These are phyloP conservation scores for Probosciger aterrimus DNA, from an alignment of 2,113 vertebrate species.

Conservation along the genomic window DNA sequence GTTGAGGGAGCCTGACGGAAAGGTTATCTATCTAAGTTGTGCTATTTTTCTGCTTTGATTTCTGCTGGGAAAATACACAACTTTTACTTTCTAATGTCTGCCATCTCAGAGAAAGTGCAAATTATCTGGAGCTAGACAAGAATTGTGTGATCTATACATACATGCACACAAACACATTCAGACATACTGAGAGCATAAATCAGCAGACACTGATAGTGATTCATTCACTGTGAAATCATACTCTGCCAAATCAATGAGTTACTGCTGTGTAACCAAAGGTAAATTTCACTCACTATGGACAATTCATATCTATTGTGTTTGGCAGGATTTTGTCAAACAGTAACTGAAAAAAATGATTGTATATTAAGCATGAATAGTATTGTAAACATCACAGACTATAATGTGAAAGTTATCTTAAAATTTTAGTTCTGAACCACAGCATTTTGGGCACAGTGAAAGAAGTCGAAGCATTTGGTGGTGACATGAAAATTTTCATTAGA, in stretches of 20 bases:
- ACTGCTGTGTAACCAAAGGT: neutral
- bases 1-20: neutral
- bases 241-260: neutral
- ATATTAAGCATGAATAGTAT: neutral
- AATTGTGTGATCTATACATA: neutral
- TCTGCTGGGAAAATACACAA: neutral
- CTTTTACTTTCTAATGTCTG: neutral
- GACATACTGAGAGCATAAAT: neutral
- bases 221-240: neutral
- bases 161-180: neutral
- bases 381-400: neutral
- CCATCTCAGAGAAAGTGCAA: neutral
- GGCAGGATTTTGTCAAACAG: neutral
- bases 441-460: neutral
- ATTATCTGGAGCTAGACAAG: neutral
- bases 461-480: neutral
- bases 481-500: neutral
- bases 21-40: constrained; percentile 10
- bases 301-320: neutral
- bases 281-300: neutral
- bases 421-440: neutral
- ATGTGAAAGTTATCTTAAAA: neutral
- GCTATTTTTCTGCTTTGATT: constrained; percentile 21
- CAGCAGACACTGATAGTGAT: neutral
- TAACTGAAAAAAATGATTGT: neutral